Percentiles rank a stretch among this genome's conserved stretches.
phyloP scores from a whole-genome alignment of 2,113 vertebrate species.

The Hydrochoerus hydrochaeris region DNA sequence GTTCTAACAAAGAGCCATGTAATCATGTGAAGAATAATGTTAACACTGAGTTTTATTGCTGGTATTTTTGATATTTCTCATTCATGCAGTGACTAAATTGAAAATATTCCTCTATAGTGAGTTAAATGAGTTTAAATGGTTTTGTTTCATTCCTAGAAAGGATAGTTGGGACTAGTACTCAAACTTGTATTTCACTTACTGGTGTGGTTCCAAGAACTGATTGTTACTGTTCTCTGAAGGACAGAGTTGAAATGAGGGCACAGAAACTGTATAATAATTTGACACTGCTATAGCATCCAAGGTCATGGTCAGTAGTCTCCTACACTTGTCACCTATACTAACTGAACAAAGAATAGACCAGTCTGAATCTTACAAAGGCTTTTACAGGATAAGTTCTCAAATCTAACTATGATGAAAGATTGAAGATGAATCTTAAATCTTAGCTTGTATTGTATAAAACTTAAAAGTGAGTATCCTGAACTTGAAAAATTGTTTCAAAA shows the following conservation, averaged over 20 bases:
- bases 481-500: constrained; percentile 26
- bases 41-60: constrained; percentile 40
- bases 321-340: not conserved
- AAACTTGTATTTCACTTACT: not conserved
- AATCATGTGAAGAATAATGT: not conserved
- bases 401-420: not conserved
- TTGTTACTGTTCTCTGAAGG: not conserved
- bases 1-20: not conserved
- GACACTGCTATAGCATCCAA: not conserved
- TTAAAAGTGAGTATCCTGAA: not conserved
- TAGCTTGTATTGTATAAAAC: constrained; percentile 35
- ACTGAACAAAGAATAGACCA: not conserved
- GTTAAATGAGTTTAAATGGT: not conserved
- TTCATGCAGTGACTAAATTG: not conserved
- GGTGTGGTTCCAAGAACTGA: not conserved
- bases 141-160: constrained; percentile 6
- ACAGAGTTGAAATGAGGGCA: not conserved
- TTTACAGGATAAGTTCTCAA: not conserved
- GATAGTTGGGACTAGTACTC: not conserved
- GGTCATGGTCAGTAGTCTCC: not conserved
- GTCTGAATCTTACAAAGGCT: not conserved
- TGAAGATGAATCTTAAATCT: constrained; percentile 29
- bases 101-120: not conserved
- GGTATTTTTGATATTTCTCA: constrained; percentile 32
- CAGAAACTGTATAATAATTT: not conserved